Conservation (phyloP, 2,113 vertebrate genomes). For the Acinonyx jubatus region DNA sequence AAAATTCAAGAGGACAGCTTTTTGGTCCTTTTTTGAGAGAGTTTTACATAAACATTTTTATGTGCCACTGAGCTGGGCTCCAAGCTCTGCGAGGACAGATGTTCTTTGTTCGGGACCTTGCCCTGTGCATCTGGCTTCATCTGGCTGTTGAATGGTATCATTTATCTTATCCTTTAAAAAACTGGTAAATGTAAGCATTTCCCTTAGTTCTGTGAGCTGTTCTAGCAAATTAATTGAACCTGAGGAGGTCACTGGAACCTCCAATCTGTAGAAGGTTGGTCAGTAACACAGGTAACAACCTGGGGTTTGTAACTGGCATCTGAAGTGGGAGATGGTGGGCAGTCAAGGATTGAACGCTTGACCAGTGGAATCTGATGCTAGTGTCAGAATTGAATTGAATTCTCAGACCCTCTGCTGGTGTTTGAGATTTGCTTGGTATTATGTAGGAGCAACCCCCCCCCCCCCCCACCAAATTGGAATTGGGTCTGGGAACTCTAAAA, state of each 20-base stretch:
- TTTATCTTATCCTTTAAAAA: neutral
- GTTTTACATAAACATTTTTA: neutral
- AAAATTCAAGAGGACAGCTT: neutral
- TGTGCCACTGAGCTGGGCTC: neutral
- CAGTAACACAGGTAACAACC: neutral
- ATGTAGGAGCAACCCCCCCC: neutral
- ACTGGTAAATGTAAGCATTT: neutral
- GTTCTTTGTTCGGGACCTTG: neutral
- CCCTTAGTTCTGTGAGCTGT: neutral
- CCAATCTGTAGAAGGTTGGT: neutral
- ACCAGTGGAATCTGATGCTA: neutral
- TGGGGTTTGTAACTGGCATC: neutral
- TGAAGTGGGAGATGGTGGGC: neutral
- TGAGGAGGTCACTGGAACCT: neutral
- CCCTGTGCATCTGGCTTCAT: neutral
- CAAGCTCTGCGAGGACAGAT: neutral
- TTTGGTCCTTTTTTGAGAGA: neutral
- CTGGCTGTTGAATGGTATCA: neutral
- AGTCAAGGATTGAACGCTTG: neutral
- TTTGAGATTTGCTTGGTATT: neutral
- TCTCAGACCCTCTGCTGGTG: neutral
- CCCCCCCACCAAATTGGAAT: neutral
- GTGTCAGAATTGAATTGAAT: neutral
- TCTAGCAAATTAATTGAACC: neutral
- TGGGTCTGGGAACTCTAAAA: neutral